Evolutionary conservation across 2,113 vertebrate species (phyloP), one percentile per base, ranked within the genome.

Genomic region (Apodemus speciosus): DNA sequence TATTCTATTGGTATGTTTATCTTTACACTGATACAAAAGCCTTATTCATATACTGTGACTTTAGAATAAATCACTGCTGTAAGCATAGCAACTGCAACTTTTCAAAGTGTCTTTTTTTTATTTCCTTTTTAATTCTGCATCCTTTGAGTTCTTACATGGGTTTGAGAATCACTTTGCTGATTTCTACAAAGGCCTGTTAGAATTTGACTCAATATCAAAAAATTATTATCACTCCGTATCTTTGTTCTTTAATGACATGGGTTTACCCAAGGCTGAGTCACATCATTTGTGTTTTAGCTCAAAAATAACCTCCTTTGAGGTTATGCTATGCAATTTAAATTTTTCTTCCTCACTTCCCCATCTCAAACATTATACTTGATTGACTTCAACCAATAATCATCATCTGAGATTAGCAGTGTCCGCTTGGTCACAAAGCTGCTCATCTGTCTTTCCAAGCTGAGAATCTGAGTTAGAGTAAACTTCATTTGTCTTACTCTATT

Each of bases 401-500:
- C 5, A 84, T 30, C 27, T 91, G 64, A 91, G 94, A 87, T 95
- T 87, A 93, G 93, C 40, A 38, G 93, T 88, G 35, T 58, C 16
- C 5, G 53, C 69, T 88, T 93, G 81, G 62, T 93, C 80, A 91
- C 43, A 96, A 86, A 73, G 51, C 71, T 95, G 58, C 35, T 97
- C 93, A 64, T 85, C 23, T 94, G 60, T 90, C 53, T 87, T 66
- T n/a, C 15, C 15, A 88, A 88, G 27, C 83, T 64, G 32, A 62
- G 49, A 91, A 62, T 49, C 2, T 77, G 76, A 69, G 2, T 71
- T 85, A 32, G 49, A 93, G 77, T 56, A 89, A 51, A 81, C 7
- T 38, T 90, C 87, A 49, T 73, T 79, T 88, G 14, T 69, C 75
- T 84, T 72, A 60, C 14, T 92, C 30, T 25, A 2, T 84, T 86